Evolutionary conservation across 2,797 vertebrate species (phyloP).

Genomic region (Enteromius paludinosus): DNA sequence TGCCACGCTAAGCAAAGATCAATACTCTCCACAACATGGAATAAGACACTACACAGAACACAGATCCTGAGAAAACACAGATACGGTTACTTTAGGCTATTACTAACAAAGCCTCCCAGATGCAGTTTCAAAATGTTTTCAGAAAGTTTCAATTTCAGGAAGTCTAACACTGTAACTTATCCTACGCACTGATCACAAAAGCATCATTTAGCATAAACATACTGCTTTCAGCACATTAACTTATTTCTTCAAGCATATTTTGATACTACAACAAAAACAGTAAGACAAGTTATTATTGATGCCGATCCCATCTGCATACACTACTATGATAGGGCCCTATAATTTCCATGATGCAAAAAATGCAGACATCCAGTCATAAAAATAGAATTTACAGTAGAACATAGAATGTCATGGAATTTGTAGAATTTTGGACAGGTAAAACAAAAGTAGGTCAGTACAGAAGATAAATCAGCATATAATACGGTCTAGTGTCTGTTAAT

Average conservation of each 20-base stretch:
- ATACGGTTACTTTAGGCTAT: background rate
- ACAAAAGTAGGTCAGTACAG: no score
- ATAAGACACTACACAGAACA: constrained; percentile 9
- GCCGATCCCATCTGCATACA: background rate
- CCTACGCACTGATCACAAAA: background rate
- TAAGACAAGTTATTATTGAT: background rate
- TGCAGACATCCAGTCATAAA: background rate
- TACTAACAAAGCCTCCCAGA: background rate
- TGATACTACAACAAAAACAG: background rate
- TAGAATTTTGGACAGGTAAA: background rate
- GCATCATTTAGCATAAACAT: background rate
- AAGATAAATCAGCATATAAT: background rate
- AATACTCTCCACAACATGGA: background rate
- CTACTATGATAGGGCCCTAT: background rate
- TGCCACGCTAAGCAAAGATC: constrained; percentile 1
- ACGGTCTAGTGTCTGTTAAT: background rate
- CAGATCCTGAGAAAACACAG: background rate
- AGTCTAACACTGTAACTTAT: background rate
- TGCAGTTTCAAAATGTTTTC: background rate
- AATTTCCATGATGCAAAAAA: background rate
- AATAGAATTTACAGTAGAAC: background rate
- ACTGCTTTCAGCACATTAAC: background rate
- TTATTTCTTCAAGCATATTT: background rate
- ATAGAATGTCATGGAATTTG: background rate
- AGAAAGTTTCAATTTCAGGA: background rate